Evolutionary conservation across 2,888 invertebrate genomes (phyloP).

Genomic region (Spisula solida): DNA sequence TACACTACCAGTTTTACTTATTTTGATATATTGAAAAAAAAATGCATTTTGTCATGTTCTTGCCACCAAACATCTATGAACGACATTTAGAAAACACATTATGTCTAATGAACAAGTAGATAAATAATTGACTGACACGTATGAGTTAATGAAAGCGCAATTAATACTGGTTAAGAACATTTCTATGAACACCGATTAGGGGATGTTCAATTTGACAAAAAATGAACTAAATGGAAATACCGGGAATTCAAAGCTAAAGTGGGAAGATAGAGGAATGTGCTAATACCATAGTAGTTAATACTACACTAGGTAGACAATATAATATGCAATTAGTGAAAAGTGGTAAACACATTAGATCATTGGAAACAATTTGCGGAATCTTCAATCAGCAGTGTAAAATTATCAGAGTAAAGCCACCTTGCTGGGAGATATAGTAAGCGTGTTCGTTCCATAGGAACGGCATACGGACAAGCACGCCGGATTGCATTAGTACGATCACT

Average conservation of each 20-base stretch:
- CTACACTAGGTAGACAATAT: not conserved
- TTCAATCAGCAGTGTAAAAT: not conserved
- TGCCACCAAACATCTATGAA: too few relatives aligned
- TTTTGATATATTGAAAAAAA: too few relatives aligned
- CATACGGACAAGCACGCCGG: not conserved
- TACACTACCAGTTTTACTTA: too few relatives aligned
- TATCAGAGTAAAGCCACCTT: not conserved
- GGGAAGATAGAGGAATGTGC: not conserved
- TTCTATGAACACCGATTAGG: too few relatives aligned
- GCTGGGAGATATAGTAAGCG: not conserved
- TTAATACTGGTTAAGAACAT: too few relatives aligned
- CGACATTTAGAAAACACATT: too few relatives aligned
- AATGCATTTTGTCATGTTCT: too few relatives aligned
- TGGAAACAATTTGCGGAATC: not conserved
- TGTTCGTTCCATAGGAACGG: not conserved
- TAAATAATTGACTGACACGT: too few relatives aligned
- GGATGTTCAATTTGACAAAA: conserved; percentile 5
- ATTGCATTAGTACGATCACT: not conserved
- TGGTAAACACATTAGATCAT: not conserved
- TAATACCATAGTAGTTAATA: not conserved
- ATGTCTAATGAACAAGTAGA: too few relatives aligned
- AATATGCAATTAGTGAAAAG: not conserved
- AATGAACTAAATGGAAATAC: not conserved
- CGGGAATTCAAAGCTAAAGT: not conserved
- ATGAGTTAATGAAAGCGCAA: too few relatives aligned